phyloP scores from a whole-genome alignment of 1,140 invertebrate genomes.

The Drosophila trapezifrons region DNA sequence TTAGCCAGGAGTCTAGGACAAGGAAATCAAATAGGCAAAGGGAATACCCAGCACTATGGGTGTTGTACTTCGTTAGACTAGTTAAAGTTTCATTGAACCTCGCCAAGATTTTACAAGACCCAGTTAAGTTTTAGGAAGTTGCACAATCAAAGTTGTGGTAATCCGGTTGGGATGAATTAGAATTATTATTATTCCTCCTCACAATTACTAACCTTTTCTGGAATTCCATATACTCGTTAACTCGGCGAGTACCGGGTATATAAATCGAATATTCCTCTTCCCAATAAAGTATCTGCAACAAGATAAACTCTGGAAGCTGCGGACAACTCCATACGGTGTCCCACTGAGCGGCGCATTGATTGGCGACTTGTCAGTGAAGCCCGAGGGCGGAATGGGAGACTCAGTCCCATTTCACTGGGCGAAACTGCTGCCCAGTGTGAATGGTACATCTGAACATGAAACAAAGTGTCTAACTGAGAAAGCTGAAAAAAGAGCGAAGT shows the following conservation, averaged over 20 bases:
- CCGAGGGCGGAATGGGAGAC: neutral
- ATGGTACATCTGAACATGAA: constrained; percentile 60
- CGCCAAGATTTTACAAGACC: too few species aligned
- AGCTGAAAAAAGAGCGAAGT: constrained; percentile 45
- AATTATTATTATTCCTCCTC: neutral
- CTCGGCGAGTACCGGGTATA: neutral
- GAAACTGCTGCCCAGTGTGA: constrained; percentile 5
- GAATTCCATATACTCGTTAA: neutral
- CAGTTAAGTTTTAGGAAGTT: too few species aligned
- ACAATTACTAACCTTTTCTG: neutral
- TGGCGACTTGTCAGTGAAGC: constrained; percentile 55
- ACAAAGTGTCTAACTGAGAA: constrained; percentile 73
- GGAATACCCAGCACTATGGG: too few species aligned
- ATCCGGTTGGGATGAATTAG: too few species aligned
- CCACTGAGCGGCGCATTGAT: constrained; percentile 51
- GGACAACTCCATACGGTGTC: constrained; percentile 34
- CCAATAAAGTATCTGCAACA: neutral
- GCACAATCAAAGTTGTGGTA: too few species aligned
- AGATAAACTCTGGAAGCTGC: constrained; percentile 6
- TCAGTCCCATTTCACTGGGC: neutral
- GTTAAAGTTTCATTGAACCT: too few species aligned
- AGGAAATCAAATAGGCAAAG: too few species aligned
- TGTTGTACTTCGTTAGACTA: too few species aligned
- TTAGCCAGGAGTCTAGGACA: too few species aligned
- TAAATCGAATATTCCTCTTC: neutral